A percentile compares a stretch with the other conserved stretches of the same genome.
Evolutionary conservation across 2,113 vertebrate species (phyloP).

Genomic region (Otus sunia): DNA sequence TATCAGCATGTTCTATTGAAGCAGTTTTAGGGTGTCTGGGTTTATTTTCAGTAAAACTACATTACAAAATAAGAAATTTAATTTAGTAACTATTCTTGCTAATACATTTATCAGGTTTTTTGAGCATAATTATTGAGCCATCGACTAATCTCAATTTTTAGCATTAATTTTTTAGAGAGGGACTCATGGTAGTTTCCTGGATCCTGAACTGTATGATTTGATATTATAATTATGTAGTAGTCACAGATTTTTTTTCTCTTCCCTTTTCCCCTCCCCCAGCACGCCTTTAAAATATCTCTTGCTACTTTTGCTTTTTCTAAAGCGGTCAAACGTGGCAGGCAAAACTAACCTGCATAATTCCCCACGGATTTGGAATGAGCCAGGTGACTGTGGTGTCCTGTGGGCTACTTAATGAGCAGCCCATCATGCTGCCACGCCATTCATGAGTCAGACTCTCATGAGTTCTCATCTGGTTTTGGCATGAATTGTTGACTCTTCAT

Average conservation of each 20-base stretch:
- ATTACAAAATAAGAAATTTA: not conserved
- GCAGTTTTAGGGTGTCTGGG: not conserved
- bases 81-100: not conserved
- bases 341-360: not conserved
- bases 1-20: not conserved
- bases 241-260: not conserved
- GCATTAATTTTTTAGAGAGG: not conserved
- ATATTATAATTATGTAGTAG: not conserved
- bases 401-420: not conserved
- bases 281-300: not conserved
- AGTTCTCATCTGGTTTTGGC: not conserved
- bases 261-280: not conserved
- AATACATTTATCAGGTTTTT: not conserved
- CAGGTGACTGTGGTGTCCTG: not conserved
- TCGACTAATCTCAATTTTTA: not conserved
- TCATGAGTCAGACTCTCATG: not conserved
- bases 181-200: not conserved
- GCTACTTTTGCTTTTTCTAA: not conserved
- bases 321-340: not conserved
- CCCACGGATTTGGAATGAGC: fast-evolving
- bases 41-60: not conserved
- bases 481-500: not conserved
- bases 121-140: not conserved
- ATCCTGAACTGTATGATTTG: not conserved
- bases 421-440: not conserved